phyloP scores from a whole-genome alignment of 2,888 invertebrate species.

The Tenthredo amoena region DNA sequence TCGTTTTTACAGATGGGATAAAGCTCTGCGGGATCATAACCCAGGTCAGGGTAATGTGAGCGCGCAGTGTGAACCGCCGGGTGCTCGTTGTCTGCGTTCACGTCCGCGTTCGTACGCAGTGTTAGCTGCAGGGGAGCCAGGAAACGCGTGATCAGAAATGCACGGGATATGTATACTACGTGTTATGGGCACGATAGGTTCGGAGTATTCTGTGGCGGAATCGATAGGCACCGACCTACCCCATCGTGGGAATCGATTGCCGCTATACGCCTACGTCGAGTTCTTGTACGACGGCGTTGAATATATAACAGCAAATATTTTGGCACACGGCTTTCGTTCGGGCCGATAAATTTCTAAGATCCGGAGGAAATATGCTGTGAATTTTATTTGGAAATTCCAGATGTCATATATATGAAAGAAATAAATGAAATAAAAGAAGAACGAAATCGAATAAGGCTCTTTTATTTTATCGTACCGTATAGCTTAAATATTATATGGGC shows the following conservation, averaged over 20 bases:
- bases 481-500: too few relatives aligned
- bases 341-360: background rate
- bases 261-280: background rate
- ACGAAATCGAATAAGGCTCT: background rate
- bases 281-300: background rate
- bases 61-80: conserved; percentile 13
- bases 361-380: background rate
- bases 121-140: background rate
- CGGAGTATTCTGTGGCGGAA: background rate
- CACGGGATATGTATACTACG: background rate
- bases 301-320: background rate
- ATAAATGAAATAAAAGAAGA: background rate
- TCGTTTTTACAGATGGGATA: background rate
- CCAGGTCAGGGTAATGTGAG: background rate
- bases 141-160: conserved; percentile 13
- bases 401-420: background rate
- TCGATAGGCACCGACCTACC: conserved; percentile 46
- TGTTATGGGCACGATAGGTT: background rate
- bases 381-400: background rate
- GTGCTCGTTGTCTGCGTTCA: background rate
- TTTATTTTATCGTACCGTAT: background rate
- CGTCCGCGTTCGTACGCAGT: background rate
- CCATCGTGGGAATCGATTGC: conserved; percentile 25
- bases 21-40: background rate
- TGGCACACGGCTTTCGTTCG: background rate